A percentile compares a stretch with the other conserved stretches of the same genome.
These are phyloP conservation scores for Lydus trimaculatus DNA, from an alignment of 2,888 invertebrate genomes.

Conservation along the genomic window DNA sequence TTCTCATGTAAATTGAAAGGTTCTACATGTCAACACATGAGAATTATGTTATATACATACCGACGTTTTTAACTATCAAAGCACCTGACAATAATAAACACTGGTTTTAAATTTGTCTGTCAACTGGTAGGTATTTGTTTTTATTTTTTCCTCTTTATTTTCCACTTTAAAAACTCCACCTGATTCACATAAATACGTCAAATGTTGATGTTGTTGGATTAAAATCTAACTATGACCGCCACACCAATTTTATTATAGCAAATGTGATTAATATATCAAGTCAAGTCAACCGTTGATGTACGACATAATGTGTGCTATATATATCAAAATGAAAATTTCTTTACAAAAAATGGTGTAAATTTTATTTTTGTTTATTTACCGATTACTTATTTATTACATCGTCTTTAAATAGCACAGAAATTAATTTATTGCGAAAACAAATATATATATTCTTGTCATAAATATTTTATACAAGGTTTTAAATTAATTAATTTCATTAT, in stretches of 20 bases:
- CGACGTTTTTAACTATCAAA: slow-evolving; percentile 27
- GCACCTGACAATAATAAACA: slow-evolving; percentile 35
- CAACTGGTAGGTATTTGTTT: slow-evolving; percentile 19
- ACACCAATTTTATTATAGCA: slow-evolving; percentile 1
- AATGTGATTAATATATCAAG: slow-evolving; percentile 13
- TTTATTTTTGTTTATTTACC: not conserved
- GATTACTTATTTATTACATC: not conserved
- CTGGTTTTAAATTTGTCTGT: slow-evolving; percentile 28
- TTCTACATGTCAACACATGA: slow-evolving; percentile 28
- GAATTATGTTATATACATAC: slow-evolving; percentile 19
- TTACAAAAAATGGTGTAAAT: not conserved
- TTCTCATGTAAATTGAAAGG: slow-evolving; percentile 25
- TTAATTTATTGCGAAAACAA: not conserved
- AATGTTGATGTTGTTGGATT: slow-evolving; percentile 9
- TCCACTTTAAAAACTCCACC: slow-evolving; percentile 18
- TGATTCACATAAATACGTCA: slow-evolving; percentile 32
- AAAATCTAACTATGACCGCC: slow-evolving; percentile 3
- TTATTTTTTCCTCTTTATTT: not conserved
- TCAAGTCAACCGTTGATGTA: slow-evolving; percentile 6
- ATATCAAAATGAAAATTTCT: not conserved
- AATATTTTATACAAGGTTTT: not conserved
- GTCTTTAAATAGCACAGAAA: not conserved
- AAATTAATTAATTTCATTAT: not conserved
- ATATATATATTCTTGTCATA: not conserved
- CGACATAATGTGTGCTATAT: not conserved